Conservation (phyloP, 2,113 vertebrate genomes). For the Brachyhypopomus gauderio region DNA sequence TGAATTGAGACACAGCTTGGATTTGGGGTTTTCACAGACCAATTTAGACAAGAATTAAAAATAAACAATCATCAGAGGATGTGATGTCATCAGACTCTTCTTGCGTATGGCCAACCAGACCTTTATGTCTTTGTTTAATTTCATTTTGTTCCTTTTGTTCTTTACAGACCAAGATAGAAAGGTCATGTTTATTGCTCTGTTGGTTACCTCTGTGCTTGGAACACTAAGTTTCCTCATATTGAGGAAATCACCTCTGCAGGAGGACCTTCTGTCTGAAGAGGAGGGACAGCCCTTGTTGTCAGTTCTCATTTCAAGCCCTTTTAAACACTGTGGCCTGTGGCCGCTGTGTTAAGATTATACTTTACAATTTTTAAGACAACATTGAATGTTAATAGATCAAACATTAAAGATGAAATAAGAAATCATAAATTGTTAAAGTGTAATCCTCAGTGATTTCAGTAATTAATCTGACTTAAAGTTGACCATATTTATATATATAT, state of each 20-base stretch:
- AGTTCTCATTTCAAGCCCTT: constrained; percentile 61
- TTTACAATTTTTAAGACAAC: neutral
- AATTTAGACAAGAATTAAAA: neutral
- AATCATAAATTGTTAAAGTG: too few species aligned
- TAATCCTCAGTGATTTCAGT: too few species aligned
- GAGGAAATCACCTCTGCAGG: constrained; percentile 69
- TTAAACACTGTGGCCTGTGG: neutral
- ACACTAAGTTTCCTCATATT: constrained; percentile 91
- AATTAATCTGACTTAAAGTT: too few species aligned
- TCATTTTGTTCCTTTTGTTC: constrained; percentile 44
- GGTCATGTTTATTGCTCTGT: constrained; percentile 86
- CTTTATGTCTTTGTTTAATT: neutral
- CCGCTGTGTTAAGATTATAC: neutral
- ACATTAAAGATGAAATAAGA: too few species aligned
- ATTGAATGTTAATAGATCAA: too few species aligned
- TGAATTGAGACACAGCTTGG: too few species aligned
- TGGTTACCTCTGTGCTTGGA: constrained; percentile 87
- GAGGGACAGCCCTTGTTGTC: constrained; percentile 75
- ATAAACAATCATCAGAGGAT: neutral
- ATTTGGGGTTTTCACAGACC: neutral
- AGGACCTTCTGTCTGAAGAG: constrained; percentile 75
- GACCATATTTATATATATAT: too few species aligned
- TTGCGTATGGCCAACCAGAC: neutral
- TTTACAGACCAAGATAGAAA: constrained; percentile 85
- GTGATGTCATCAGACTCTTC: neutral